Evolutionary conservation across 2,113 vertebrate species (phyloP).

Genomic region (Fregetta grallaria): DNA sequence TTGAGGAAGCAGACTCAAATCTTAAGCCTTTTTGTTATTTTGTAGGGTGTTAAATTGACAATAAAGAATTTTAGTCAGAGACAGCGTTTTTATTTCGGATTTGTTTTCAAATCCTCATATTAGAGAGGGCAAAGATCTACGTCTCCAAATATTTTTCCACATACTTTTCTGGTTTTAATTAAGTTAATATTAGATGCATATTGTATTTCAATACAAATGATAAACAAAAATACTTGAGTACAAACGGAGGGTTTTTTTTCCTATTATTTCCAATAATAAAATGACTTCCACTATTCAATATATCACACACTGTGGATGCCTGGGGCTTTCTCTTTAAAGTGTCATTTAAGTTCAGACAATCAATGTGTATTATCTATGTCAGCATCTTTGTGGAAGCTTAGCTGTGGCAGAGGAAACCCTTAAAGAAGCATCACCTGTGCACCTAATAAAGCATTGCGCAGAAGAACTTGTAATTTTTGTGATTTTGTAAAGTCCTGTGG

Average conservation of each 20-base stretch:
- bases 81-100: not conserved
- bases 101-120: not conserved
- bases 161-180: not conserved
- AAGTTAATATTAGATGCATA: not conserved
- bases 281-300: not conserved
- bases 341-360: not conserved
- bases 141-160: not conserved
- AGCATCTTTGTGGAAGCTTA: not conserved
- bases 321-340: not conserved
- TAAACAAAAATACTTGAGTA: not conserved
- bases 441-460: not conserved
- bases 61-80: not conserved
- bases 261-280: not conserved
- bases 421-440: not conserved
- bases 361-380: not conserved
- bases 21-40: not conserved
- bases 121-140: not conserved
- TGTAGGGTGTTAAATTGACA: not conserved
- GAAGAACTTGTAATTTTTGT: not conserved
- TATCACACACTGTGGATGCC: not conserved
- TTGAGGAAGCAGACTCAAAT: not conserved
- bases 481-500: not conserved
- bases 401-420: not conserved
- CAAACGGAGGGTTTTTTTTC: fast-evolving
- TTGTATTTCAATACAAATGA: not conserved